Percentiles rank a stretch among this genome's conserved stretches.
phyloP scores from a whole-genome alignment of 1,140 invertebrate species.

The Aphelenchoides fujianensis region DNA sequence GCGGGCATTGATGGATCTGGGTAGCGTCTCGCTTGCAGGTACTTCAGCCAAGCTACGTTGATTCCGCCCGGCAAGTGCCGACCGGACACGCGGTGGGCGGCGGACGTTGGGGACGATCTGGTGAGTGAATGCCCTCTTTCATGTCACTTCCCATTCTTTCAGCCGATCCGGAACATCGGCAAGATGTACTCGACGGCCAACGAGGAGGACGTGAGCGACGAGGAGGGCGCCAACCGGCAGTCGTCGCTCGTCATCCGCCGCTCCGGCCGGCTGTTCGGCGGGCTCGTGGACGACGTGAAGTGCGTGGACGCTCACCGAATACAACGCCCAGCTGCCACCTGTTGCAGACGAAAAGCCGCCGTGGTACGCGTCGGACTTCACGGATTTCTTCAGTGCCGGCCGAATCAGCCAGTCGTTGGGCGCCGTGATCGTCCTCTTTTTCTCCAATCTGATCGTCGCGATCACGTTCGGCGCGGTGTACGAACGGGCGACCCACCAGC shows the following conservation, averaged over 20 bases:
- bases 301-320: constrained; percentile 8
- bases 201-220: constrained; percentile 6
- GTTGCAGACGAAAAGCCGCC: constrained; percentile 39
- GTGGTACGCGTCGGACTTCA: constrained; percentile 63
- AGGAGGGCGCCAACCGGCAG: constrained; percentile 9
- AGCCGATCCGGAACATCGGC: constrained; percentile 36
- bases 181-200: constrained; percentile 33
- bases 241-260: constrained; percentile 20
- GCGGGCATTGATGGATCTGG: too few relatives aligned
- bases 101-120: constrained; percentile 32
- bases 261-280: constrained; percentile 40
- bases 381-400: constrained; percentile 60
- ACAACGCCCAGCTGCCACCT: too few relatives aligned
- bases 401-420: constrained; percentile 50
- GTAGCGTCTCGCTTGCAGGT: too few relatives aligned
- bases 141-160: constrained; percentile 12
- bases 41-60: constrained; percentile 57
- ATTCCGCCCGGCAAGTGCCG: constrained; percentile 65
- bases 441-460: constrained; percentile 64
- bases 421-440: constrained; percentile 62
- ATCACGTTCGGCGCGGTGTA: constrained; percentile 64
- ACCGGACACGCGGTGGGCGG: constrained; percentile 52
- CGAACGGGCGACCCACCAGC: constrained; percentile 58
- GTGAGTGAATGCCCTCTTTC: too few relatives aligned
- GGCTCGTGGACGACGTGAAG: constrained; percentile 40